phyloP scores from a whole-genome alignment of 2,888 invertebrate genomes.

The Steromphala cineraria region DNA sequence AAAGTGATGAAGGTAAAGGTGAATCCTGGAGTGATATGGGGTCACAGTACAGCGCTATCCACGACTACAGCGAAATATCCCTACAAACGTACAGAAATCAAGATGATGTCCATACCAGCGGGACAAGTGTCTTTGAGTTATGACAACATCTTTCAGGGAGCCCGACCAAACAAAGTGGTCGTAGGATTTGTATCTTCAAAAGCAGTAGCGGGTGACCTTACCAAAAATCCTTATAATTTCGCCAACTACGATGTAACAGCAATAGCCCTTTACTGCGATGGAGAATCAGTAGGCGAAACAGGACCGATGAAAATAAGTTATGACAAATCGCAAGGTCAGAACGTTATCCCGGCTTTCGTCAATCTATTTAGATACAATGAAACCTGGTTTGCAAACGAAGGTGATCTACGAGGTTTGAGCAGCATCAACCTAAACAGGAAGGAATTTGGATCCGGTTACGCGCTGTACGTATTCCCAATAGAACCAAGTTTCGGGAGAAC shows the following conservation, averaged over 20 bases:
- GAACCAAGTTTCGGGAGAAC: no score
- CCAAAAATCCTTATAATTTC: background rate
- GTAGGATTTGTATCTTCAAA: background rate
- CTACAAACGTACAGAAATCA: background rate
- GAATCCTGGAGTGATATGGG: slow-evolving; percentile 37
- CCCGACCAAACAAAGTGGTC: background rate
- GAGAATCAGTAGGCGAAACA: background rate
- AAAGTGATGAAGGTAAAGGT: slow-evolving; percentile 3
- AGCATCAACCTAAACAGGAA: background rate
- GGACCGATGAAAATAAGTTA: no score
- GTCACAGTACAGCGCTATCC: slow-evolving; percentile 20
- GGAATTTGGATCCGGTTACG: background rate
- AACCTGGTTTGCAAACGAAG: background rate
- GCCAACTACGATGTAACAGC: background rate
- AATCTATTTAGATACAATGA: background rate
- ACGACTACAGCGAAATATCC: background rate
- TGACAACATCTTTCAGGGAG: background rate
- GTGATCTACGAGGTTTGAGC: background rate
- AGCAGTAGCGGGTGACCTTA: background rate
- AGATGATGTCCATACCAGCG: background rate
- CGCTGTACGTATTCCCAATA: no score
- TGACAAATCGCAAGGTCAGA: no score
- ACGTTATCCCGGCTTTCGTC: background rate
- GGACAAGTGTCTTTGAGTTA: background rate
- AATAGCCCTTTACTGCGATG: background rate